These are phyloP conservation scores for Rhagium mordax DNA, from an alignment of 2,888 invertebrate genomes.

Conservation along the genomic window DNA sequence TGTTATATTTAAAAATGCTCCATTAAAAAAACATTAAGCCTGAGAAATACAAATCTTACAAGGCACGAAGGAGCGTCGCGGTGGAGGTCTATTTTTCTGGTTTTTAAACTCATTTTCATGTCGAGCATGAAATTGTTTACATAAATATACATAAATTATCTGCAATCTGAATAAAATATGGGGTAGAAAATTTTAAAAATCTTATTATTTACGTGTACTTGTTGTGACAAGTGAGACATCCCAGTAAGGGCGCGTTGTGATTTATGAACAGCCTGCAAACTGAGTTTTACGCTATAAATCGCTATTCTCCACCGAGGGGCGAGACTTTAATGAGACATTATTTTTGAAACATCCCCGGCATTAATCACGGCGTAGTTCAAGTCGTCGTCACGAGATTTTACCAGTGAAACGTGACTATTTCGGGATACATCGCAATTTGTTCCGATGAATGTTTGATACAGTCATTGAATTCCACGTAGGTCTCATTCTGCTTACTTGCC, in stretches of 20 bases:
- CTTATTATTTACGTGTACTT: constrained; percentile 63
- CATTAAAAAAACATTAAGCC: constrained; percentile 34
- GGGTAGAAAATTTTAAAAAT: constrained; percentile 54
- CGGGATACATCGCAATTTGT: constrained; percentile 39
- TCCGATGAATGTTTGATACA: constrained; percentile 25
- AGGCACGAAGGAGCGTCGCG: neutral
- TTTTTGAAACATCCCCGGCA: constrained; percentile 65
- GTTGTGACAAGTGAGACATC: constrained; percentile 59
- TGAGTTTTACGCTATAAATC: constrained; percentile 65
- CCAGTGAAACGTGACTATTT: constrained; percentile 50
- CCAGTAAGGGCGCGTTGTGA: constrained; percentile 54
- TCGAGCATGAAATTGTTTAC: constrained; percentile 49
- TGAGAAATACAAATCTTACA: constrained; percentile 11
- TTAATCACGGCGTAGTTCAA: constrained; percentile 61
- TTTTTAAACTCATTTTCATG: constrained; percentile 41
- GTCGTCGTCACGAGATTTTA: constrained; percentile 51
- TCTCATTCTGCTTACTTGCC: constrained; percentile 24
- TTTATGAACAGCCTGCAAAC: constrained; percentile 64
- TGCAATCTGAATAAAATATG: constrained; percentile 55
- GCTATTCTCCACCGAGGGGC: constrained; percentile 59
- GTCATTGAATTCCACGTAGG: constrained; percentile 34
- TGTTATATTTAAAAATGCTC: constrained; percentile 10
- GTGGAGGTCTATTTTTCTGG: constrained; percentile 29
- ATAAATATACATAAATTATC: constrained; percentile 58
- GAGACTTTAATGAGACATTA: constrained; percentile 68